These are phyloP conservation scores for Danaus melanippus DNA, from an alignment of 1,140 invertebrate species.

Conservation along the genomic window DNA sequence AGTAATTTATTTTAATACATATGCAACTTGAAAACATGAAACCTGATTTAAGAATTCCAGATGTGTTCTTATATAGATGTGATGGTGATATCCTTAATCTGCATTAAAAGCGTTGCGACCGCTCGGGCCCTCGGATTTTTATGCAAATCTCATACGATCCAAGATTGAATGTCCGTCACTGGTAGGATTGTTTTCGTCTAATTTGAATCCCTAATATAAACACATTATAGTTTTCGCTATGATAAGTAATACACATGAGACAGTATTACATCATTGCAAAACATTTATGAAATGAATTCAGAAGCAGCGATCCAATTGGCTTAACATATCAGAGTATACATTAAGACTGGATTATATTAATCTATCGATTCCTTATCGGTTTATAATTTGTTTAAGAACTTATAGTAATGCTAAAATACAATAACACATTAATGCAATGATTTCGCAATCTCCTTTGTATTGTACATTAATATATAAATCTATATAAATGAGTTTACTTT, in stretches of 20 bases:
- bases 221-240: conserved; percentile 33
- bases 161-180: conserved; percentile 66
- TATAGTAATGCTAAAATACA: too few relatives aligned
- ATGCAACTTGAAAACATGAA: too few relatives aligned
- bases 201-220: conserved; percentile 60
- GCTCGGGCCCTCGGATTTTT: conserved; percentile 44
- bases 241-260: conserved; percentile 6
- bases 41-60: background rate
- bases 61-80: conserved; percentile 34
- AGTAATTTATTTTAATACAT: too few relatives aligned
- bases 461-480: too few relatives aligned
- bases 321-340: too few relatives aligned
- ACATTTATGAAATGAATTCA: conserved; percentile 17
- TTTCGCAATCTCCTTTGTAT: too few relatives aligned
- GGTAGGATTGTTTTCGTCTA: conserved; percentile 51
- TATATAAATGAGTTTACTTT: too few relatives aligned
- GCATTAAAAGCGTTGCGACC: conserved; percentile 34
- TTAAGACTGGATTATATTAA: too few relatives aligned
- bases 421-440: too few relatives aligned
- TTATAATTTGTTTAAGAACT: too few relatives aligned
- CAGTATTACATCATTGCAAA: conserved; percentile 18
- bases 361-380: too few relatives aligned
- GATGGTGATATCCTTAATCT: conserved; percentile 35
- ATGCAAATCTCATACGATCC: conserved; percentile 58
- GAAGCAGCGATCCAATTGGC: conserved; percentile 5